Evolutionary conservation across 2,797 vertebrate genomes (phyloP).

Genomic region (Alectoris magna): DNA sequence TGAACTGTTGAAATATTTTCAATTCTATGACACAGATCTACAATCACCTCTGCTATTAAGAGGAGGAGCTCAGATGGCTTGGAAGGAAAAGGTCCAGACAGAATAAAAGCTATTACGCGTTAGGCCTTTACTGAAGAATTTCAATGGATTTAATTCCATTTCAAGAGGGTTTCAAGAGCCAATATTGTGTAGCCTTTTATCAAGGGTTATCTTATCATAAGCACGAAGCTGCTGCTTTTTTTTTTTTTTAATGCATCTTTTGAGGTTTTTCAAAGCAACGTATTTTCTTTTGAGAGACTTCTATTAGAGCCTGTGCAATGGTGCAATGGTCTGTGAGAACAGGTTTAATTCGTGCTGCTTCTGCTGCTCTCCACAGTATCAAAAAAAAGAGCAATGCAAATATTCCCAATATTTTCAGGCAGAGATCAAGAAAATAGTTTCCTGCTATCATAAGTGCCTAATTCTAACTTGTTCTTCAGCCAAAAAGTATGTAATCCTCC

Average conservation of each 20-base stretch:
- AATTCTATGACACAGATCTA: background rate
- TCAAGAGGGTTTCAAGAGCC: conserved; percentile 52
- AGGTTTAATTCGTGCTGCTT: conserved; percentile 34
- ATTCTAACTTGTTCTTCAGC: background rate
- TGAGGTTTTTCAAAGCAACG: conserved; percentile 62
- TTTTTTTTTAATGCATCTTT: conserved; percentile 53
- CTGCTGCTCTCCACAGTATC: background rate
- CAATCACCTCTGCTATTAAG: background rate
- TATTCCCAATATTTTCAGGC: conserved; percentile 44
- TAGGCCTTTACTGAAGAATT: conserved; percentile 17
- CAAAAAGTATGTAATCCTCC: too few species aligned
- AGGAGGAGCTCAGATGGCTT: conserved; percentile 17
- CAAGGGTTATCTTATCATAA: conserved; percentile 32
- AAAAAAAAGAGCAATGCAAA: conserved; percentile 44
- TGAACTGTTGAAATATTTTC: background rate
- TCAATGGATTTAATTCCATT: conserved; percentile 66
- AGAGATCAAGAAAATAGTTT: background rate
- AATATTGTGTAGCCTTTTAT: conserved; percentile 43
- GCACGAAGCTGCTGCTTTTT: background rate
- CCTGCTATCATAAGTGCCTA: background rate
- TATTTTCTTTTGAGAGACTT: conserved; percentile 44
- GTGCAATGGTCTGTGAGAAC: background rate
- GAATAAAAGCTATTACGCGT: conserved; percentile 35
- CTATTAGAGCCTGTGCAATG: conserved; percentile 18
- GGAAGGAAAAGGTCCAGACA: conserved; percentile 20